phyloP scores from a whole-genome alignment of 2,797 vertebrate genomes.

The Spondyliosoma cantharus region DNA sequence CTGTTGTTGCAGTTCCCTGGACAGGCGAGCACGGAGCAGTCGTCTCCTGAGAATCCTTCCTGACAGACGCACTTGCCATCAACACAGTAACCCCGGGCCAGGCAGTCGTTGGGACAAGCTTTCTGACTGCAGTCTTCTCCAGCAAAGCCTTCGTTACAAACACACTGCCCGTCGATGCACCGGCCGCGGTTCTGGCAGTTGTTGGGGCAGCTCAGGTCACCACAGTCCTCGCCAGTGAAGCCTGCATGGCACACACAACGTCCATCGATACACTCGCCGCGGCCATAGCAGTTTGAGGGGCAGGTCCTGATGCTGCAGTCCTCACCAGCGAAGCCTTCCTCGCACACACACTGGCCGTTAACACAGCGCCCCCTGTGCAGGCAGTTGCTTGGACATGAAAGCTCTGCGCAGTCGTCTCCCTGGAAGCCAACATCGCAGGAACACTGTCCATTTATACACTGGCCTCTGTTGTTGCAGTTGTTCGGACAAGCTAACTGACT shows the following conservation, averaged over 20 bases:
- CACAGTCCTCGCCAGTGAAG: slow-evolving; percentile 86
- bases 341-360: slow-evolving; percentile 87
- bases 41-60: slow-evolving; percentile 86
- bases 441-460: slow-evolving; percentile 88
- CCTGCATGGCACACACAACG: slow-evolving; percentile 85
- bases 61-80: slow-evolving; percentile 80
- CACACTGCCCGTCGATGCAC: slow-evolving; percentile 87
- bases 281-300: slow-evolving; percentile 85
- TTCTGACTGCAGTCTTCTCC: slow-evolving; percentile 87
- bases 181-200: slow-evolving; percentile 86
- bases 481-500: slow-evolving; percentile 85
- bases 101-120: slow-evolving; percentile 88
- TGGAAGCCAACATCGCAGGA: slow-evolving; percentile 87
- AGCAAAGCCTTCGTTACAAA: slow-evolving; percentile 87
- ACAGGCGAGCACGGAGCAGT: slow-evolving; percentile 87
- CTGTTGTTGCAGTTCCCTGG: slow-evolving; percentile 85
- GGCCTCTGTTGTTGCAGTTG: slow-evolving; percentile 86
- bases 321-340: slow-evolving; percentile 84
- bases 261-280: slow-evolving; percentile 85
- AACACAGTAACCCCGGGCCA: slow-evolving; percentile 83
- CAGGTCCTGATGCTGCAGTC: slow-evolving; percentile 88
- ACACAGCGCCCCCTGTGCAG: slow-evolving; percentile 83
- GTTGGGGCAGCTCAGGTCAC: slow-evolving; percentile 86
- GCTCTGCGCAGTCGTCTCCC: slow-evolving; percentile 86
- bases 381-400: slow-evolving; percentile 86